Evolutionary conservation across 2,888 invertebrate genomes (phyloP).

Genomic region (Epicampocera succincta): DNA sequence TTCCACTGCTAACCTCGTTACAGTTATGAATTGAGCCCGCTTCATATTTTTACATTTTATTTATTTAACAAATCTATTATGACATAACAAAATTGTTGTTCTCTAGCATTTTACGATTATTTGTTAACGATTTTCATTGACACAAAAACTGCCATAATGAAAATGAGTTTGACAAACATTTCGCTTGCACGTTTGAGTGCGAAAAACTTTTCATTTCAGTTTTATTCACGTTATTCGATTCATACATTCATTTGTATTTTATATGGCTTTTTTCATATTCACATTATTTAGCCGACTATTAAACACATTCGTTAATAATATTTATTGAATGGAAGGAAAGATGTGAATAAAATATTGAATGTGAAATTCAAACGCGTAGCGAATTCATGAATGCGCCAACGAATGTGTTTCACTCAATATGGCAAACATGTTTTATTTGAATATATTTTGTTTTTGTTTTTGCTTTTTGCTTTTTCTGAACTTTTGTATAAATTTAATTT

Average conservation of each 20-base stretch:
- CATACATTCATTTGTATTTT: slow-evolving; percentile 18
- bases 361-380: not conserved
- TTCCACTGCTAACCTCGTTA: not conserved
- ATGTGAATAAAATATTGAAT: slow-evolving; percentile 36
- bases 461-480: not conserved
- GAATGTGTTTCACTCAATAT: slow-evolving; percentile 10
- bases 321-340: slow-evolving; percentile 33
- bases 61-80: slow-evolving; percentile 15
- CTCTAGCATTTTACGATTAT: slow-evolving; percentile 31
- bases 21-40: not conserved
- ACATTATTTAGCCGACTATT: slow-evolving; percentile 33
- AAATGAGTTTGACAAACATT: slow-evolving; percentile 24
- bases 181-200: not conserved
- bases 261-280: not conserved
- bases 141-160: not conserved
- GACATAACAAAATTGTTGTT: not conserved
- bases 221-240: slow-evolving; percentile 17
- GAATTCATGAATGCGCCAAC: not conserved
- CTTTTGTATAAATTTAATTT: slow-evolving; percentile 8
- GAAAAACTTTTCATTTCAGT: not conserved
- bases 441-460: not conserved
- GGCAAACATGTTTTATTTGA: slow-evolving; percentile 7
- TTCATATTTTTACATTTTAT: slow-evolving; percentile 13
- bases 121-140: slow-evolving; percentile 15
- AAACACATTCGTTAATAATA: slow-evolving; percentile 39